Conservation (phyloP, 1,140 invertebrate genomes). For the Portunus trituberculatus region DNA sequence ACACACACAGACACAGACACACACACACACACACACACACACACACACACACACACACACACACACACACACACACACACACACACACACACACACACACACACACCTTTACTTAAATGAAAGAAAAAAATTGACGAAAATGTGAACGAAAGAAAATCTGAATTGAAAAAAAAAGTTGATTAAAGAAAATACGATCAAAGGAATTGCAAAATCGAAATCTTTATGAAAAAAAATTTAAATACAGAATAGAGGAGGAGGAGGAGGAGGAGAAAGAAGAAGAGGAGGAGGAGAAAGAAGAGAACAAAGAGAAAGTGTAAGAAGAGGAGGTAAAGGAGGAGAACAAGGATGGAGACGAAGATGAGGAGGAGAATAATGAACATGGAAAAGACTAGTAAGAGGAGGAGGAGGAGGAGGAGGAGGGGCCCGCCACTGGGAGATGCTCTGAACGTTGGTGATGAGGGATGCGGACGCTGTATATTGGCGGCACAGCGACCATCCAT, state of each 20-base stretch:
- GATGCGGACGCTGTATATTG: conserved; percentile 31
- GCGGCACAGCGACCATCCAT: not conserved
- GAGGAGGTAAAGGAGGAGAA: not conserved
- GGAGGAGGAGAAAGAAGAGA: no score
- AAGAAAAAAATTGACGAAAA: no score
- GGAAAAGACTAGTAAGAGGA: not conserved
- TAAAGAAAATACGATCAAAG: no score
- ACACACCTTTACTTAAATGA: no score
- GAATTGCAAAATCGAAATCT: no score
- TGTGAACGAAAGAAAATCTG: no score
- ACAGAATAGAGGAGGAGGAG: no score
- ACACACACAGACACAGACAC: not conserved
- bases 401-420: not conserved
- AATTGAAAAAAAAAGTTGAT: no score
- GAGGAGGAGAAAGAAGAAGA: no score
- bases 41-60: not conserved
- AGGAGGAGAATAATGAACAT: not conserved
- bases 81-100: not conserved
- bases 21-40: not conserved
- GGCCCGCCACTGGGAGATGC: not conserved
- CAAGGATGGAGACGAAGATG: not conserved
- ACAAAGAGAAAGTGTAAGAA: not conserved
- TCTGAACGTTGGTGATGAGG: not conserved
- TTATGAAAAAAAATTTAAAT: no score
- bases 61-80: no score